Base-by-base conservation (phyloP, 2,888 invertebrate genomes). In the Quadroppia sp. region DNA sequence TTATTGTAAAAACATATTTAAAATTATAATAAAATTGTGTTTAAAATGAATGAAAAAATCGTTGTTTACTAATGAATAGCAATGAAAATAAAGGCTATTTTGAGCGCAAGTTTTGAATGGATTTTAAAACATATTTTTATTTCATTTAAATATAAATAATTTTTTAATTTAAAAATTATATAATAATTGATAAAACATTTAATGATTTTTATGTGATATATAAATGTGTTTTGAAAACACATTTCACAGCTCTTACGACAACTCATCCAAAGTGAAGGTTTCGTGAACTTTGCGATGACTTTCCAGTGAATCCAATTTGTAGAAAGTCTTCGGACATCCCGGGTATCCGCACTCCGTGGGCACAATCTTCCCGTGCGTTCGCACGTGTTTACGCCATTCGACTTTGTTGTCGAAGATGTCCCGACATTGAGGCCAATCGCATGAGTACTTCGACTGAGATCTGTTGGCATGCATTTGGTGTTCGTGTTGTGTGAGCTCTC, bases 341-440 rank as follows among this genome's bases (percentile, higher is more conserved):
- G 67, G 67, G 30, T 23, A 67, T 11, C 67, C 67, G 17, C 67
- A 67, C 9, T 67, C 67, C 4, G 67, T 67, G 2, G 67, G 40
- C n/a, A 36, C 36, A 4, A 67, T 67, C 67, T 67, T 67, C 6
- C 67, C 67, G n/a, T 67, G 67, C 9, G 67, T 67, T 20, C 23
- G 17, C 36, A 67, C 67, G 42, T 67, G 67, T 67, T 67, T 67
- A 11, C 67, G 36, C 67, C 67, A 67, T 7, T 67, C 67, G 67
- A 67, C 23, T 23, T 67, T 67, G 23, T 67, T 67, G 1, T 67
- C 67, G n/a, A 67, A 67, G 3, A 40, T 67, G 13, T 67, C 67
- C 9, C 42, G 36, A 42, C 67, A 67, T 42, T 67, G 67, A 3
- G 67, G 67, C 67, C 67, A 67, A 67, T 67, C 67, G n/a, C 67